Percentiles rank a stretch among this genome's conserved stretches.
Evolutionary conservation across 2,888 invertebrate genomes (phyloP).

Genomic region (Eurytoma californica): DNA sequence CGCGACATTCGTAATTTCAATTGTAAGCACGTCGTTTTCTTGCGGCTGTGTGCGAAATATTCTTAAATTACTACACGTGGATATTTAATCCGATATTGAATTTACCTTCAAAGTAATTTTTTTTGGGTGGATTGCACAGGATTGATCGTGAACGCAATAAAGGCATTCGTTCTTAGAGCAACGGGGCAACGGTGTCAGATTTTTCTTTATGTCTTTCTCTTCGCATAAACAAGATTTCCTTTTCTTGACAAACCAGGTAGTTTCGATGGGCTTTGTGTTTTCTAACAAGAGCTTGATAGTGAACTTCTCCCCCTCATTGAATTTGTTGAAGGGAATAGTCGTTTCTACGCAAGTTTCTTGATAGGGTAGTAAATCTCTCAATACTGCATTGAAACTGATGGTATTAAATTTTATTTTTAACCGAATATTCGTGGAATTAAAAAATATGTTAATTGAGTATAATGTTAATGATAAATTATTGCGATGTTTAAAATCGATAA

Average conservation of each 20-base stretch:
- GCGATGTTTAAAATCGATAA: background rate
- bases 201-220: slow-evolving; percentile 2
- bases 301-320: slow-evolving; percentile 40
- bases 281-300: slow-evolving; percentile 42
- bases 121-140: slow-evolving; percentile 34
- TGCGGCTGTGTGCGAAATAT: slow-evolving; percentile 39
- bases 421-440: slow-evolving; percentile 3
- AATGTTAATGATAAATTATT: background rate
- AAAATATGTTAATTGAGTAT: background rate
- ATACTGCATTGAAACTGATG: slow-evolving; percentile 41
- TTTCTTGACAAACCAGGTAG: slow-evolving; percentile 31
- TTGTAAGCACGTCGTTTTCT: slow-evolving; percentile 62
- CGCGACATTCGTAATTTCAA: slow-evolving; percentile 68
- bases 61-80: background rate
- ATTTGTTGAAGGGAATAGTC: slow-evolving; percentile 32
- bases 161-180: slow-evolving; percentile 11
- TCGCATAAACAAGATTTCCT: slow-evolving; percentile 43
- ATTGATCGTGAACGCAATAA: slow-evolving; percentile 39
- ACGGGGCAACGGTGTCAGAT: background rate
- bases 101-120: slow-evolving; percentile 34
- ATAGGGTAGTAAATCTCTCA: slow-evolving; percentile 36
- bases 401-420: too few species aligned
- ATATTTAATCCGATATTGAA: background rate
- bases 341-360: slow-evolving; percentile 39
- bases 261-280: slow-evolving; percentile 28